Evolutionary conservation across 1,140 invertebrate species (phyloP), one percentile per base, ranked within the genome.

Genomic region (Bombyx mandarina): DNA sequence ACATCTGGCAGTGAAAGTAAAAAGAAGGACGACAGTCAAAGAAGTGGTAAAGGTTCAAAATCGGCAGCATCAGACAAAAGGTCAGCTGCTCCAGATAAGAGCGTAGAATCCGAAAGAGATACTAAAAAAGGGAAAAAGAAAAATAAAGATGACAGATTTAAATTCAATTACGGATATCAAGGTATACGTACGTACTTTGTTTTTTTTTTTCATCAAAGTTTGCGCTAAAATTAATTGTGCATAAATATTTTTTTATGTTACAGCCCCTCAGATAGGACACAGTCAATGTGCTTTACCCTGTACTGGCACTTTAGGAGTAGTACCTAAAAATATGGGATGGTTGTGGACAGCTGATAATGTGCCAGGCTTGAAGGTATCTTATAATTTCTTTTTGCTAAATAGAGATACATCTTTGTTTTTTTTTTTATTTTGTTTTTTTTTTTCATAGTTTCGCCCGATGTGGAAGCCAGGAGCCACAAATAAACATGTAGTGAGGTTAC

Each of bases 121-220:
- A 42, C 56, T 54, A 79, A 79, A 73, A 83, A 82, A 62, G 47
- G 62, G 5, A 76, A 73, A 57, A 79, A 75, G 52, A 77, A 69
- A 60, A 77, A 69, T 55, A 77, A 73, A 58, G 75, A 83, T 62
- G 69, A 75, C 55, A 70, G 72, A 66, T 85, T 86, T 57, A 78
- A 84, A 69, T 82, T 84, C 54, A 80, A 85, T 55, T 82, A 84
- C 56, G 81, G 80, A 55, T 86, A 85, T 62, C 73, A 77, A 83
- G 79, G 82, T 85, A 86, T 84, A 79, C 78, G 76, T 85, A 81
- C 57, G 76, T 87, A 60, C 62, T 60, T 66, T 58, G 51, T 53
- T 60, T 54, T 62, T 63, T 58, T 62, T 52, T 62, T 60, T 61
- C 2, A 51, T 7, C 50, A 51, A 18, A n/a, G 8, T 50, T 50